Base-by-base conservation (phyloP, 2,797 vertebrate genomes). In the Anguilla pacifica region DNA sequence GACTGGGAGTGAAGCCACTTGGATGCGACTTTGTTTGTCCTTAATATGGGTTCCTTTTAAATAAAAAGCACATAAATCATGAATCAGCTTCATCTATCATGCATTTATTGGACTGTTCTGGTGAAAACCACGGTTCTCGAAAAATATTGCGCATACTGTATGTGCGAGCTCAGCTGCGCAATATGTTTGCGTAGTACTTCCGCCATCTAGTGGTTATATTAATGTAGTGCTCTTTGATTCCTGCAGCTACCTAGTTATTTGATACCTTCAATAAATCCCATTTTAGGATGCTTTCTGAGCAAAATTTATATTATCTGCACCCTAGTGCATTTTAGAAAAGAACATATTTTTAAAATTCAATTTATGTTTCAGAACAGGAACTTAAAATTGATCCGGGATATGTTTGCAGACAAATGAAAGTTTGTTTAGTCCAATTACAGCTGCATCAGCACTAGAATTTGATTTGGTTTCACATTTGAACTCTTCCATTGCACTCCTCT, bases 171-270 rank as follows among this genome's bases (percentile, higher is more conserved):
- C n/a, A 1, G 67, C 7, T 39, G 35, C 1, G 17, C 28, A 64
- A 1, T 70, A 11, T 77, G 25, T 49, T 49, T 85, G 28, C 61
- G 46, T 35, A 25, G 13, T 22, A 85, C 35, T 85, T 43, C 25
- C 64, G 87, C 87, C 87, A 88, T 59, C 87, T 85, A 85, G 87
- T 85, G 87, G 87, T 53, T 81, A 2, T 39, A 51, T 35, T n/a
- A 22, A 43, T 79, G 55, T 61, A 79, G 13, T 79, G 43, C 64
- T n/a, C 31, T 59, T 35, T 79, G 39, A 17, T 43, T 19, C 39
- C 31, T 19, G 4, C 25, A 6, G 13, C 22, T 5, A 6, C n/a
- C 5, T 6, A n/a, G 25, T 70, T n/a, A 28, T 70, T 70, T 28
- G 64, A 70, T 28, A 9, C 64, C 64, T 70, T 28, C 28, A 1